These are phyloP conservation scores for Neolamprologus modestus DNA, from an alignment of 2,113 vertebrate species.

Conservation along the genomic window DNA sequence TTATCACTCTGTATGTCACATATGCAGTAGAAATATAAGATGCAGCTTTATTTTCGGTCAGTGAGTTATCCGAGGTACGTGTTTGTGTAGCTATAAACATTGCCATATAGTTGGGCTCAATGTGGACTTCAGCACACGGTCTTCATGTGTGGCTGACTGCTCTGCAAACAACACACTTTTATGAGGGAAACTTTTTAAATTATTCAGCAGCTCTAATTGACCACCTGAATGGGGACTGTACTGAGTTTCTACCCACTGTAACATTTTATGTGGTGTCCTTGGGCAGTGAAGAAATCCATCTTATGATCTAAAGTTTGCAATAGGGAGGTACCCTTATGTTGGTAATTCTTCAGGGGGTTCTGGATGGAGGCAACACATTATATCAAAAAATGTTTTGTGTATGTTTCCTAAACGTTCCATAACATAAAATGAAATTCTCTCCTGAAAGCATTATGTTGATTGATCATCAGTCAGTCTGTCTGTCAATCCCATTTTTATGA, in stretches of 20 bases:
- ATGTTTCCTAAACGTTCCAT: not conserved
- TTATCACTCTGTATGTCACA: not conserved
- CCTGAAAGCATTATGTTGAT: not conserved
- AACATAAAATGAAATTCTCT: not conserved
- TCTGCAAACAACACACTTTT: conserved; percentile 15
- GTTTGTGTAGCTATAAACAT: not conserved
- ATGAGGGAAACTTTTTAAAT: conserved; percentile 45
- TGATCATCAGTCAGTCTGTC: not conserved
- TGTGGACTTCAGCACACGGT: not conserved
- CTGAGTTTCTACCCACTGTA: conserved; percentile 13
- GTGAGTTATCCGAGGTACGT: not conserved
- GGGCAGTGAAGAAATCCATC: not conserved
- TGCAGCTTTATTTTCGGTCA: not conserved
- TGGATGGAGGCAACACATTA: not conserved
- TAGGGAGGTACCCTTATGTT: not conserved
- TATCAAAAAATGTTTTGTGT: not conserved
- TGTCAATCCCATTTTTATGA: not conserved
- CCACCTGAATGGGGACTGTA: conserved; percentile 22
- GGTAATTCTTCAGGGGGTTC: not conserved
- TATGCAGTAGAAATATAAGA: not conserved
- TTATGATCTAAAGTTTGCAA: not conserved
- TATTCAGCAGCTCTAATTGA: conserved; percentile 60
- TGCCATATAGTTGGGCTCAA: not conserved
- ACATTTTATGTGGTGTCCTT: not conserved
- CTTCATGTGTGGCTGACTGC: not conserved